Conservation (phyloP, 2,113 vertebrate species). For the Pelodiscus sinensis region DNA sequence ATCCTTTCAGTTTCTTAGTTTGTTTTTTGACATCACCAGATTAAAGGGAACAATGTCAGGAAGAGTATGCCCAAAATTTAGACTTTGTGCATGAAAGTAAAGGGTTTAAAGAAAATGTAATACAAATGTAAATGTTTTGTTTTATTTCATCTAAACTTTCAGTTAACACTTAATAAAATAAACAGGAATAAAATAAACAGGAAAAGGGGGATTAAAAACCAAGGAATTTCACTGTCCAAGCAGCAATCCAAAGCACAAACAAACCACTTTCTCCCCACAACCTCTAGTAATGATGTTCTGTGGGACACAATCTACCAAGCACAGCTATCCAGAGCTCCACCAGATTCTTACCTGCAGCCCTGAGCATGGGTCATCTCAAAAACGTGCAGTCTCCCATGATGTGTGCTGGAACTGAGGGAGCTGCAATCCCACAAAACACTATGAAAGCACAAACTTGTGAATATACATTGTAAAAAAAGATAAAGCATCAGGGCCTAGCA, state of each 20-base stretch:
- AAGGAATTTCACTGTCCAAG: background rate
- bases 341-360: background rate
- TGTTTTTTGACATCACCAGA: conserved; percentile 12
- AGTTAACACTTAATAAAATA: background rate
- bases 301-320: background rate
- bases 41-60: background rate
- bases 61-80: background rate
- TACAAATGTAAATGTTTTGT: background rate
- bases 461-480: background rate
- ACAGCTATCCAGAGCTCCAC: background rate
- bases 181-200: background rate
- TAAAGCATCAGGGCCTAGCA: background rate
- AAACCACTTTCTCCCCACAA: background rate
- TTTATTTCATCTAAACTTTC: background rate
- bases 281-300: background rate
- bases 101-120: background rate
- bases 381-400: background rate
- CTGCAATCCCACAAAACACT: background rate
- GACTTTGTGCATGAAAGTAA: background rate
- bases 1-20: conserved; percentile 8
- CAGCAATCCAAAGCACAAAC: background rate
- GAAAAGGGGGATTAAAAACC: accelerated
- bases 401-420: background rate
- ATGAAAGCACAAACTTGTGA: background rate
- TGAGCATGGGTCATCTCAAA: background rate